Evolutionary conservation across 1,140 invertebrate species (phyloP), one percentile per base, ranked within the genome.

Genomic region (Agrilus planipennis): DNA sequence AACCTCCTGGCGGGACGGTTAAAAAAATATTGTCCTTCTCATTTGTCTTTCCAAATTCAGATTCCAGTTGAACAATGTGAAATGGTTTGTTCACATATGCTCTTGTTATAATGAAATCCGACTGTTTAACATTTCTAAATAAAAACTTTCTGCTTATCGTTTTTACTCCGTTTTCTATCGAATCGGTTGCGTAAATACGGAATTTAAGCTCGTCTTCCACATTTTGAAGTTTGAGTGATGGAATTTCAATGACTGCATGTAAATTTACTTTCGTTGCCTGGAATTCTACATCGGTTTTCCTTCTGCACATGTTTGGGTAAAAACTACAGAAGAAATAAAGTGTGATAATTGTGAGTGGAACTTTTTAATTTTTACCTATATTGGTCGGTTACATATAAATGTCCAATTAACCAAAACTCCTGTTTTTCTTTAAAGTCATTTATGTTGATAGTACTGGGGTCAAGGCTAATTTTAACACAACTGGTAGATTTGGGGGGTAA

Each of bases 1-100:
- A 48, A 19, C 46, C 23, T 20, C 40, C 18, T 7, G 49, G 42
- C 12, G 16, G 11, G 18, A 88, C 89, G n/a, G n/a, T n/a, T n/a
- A n/a, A n/a, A n/a, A n/a, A n/a, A n/a, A n/a, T n/a, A n/a, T n/a
- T n/a, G n/a, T n/a, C n/a, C n/a, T n/a, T n/a, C n/a, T n/a, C n/a
- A n/a, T n/a, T n/a, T n/a, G n/a, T n/a, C n/a, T n/a, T n/a, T n/a
- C n/a, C n/a, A n/a, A n/a, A n/a, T n/a, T n/a, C n/a, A n/a, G n/a
- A n/a, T n/a, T n/a, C n/a, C n/a, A n/a, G n/a, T n/a, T n/a, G n/a
- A 10, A 28, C 12, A 18, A 39, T 19, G 10, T 25, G 10, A 18
- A 39, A 39, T 12, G 42, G 35, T 17, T 41, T 35, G 9, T 21
- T 34, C 11, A 39, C n/a, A n/a, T n/a, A n/a, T n/a, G n/a, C n/a